Evolutionary conservation across 2,797 vertebrate genomes (phyloP), one percentile per base, ranked within the genome.

Genomic region (Acanthornis magna): DNA sequence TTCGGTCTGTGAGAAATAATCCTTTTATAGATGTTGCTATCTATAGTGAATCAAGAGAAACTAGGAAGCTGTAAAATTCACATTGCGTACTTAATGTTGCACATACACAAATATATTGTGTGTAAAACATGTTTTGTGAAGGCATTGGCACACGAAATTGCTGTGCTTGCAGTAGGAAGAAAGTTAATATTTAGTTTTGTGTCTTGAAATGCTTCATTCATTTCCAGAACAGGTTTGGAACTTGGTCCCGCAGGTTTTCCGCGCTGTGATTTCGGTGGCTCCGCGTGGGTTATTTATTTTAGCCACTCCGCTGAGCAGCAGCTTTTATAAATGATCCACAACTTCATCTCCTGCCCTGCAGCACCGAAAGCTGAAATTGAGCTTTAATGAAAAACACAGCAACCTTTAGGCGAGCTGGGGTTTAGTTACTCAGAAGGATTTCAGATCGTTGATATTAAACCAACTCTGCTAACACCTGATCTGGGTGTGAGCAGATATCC

Each of bases 151-250:
- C 19, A 7, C 50, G 61, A 85, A 78, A 50, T n/a, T 27, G 43
- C 7, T 72, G 9, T 71, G 20, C 43, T 71, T 71, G 48, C 22
- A 16, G 61, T 67, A 54, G 30, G 47, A 36, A 62, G 25, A 25
- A 94, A 95, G 83, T 95, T 96, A 96, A 96, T 93, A 54, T 68
- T 93, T 93, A 85, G 25, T 84, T 91, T 58, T 78, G 30, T 23
- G 19, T 45, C 57, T 90, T 57, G 42, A 83, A 72, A 63, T 73
- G 58, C 26, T 29, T 84, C 82, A 53, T 54, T 18, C 13, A 7
- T 88, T 93, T 82, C 65, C 58, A 83, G 89, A 45, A 87, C 57
- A 38, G 14, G 40, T 83, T 76, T 73, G 65, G 85, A 86, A 95
- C 75, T 91, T 88, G 45, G 45, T 63, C 83, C 71, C 71, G 34